phyloP scores from a whole-genome alignment of 2,888 invertebrate genomes.

The Masnerella sp. region DNA sequence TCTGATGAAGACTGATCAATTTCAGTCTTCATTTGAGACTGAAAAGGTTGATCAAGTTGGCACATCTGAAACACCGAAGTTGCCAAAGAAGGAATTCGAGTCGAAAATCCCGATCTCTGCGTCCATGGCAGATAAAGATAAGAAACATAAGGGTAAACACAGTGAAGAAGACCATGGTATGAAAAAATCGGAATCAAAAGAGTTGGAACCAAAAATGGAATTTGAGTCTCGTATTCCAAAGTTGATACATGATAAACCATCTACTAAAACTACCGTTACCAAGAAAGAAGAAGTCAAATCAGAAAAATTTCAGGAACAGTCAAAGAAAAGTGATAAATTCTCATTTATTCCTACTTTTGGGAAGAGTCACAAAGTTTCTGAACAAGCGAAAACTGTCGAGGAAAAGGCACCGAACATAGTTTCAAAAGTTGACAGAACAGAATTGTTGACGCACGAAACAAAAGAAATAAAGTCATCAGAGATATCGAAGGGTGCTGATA shows the following conservation, averaged over 20 bases:
- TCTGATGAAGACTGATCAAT: constrained; percentile 32
- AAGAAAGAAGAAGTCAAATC: constrained; percentile 69
- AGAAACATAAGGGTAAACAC: constrained; percentile 62
- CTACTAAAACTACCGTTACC: constrained; percentile 60
- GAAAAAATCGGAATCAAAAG: constrained; percentile 21
- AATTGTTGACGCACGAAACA: constrained; percentile 66
- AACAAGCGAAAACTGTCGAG: constrained; percentile 61
- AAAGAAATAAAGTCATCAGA: constrained; percentile 71
- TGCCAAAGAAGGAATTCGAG: constrained; percentile 66
- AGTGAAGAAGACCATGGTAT: constrained; percentile 28
- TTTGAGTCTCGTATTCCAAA: constrained; percentile 72
- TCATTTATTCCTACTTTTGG: constrained; percentile 64
- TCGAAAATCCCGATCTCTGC: constrained; percentile 71
- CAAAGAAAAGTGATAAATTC: constrained; percentile 66
- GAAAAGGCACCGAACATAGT: constrained; percentile 53
- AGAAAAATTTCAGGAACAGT: constrained; percentile 66
- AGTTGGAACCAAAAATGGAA: constrained; percentile 61
- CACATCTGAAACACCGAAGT: constrained; percentile 26
- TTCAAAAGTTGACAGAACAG: constrained; percentile 70
- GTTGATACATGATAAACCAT: constrained; percentile 62
- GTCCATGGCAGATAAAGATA: constrained; percentile 70
- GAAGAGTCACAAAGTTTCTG: constrained; percentile 67
- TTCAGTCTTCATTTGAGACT: no score
- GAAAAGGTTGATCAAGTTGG: constrained; percentile 23
- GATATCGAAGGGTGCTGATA: constrained; percentile 66